Base-by-base conservation (phyloP, 1,140 invertebrate genomes). In the Lucilia cuprina region DNA sequence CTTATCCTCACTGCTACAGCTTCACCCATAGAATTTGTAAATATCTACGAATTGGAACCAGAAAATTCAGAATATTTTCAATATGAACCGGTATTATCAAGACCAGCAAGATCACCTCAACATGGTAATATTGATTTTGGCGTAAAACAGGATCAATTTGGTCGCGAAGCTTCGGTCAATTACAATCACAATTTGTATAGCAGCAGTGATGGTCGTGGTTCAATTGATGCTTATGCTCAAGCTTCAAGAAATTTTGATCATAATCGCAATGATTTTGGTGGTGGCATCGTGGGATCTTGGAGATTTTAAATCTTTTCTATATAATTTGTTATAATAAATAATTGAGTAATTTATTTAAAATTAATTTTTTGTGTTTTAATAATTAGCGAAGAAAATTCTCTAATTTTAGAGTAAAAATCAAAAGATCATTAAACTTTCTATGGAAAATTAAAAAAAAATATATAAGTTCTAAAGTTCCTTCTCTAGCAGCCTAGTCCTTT, bases 181-280 rank as follows among this genome's bases (percentile, higher is more conserved):
- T 70, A 70, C 19, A 70, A 19, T 2, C n/a, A 70, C 12, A 78
- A 78, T 41, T 12, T 78, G 13, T 78, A 41, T 10, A 14, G 5
- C 34, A 78, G 75, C 34, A 35, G 74, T 8, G 87, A 89, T 87
- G 88, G 88, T 47, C 88, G 87, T 86, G 87, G 87, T 84, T 85
- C 21, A 41, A 85, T 89, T 14, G 88, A 89, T 86, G 88, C 88
- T 84, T 88, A 89, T 70, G 88, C 88, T 14, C 87, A 89, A 83
- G 88, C 86, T 49, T 86, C 83, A 30, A 74, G 87, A 0, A 88
- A 89, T 34, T 86, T 89, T 10, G 87, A 89, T 60, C 14, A 74
- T 8, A 89, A 89, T 82, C 88, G 86, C 25, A 89, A 89, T 55
- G 19, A 86, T 84, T 86, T 84, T 41, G 86, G 84, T 19, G 78